Evolutionary conservation across 2,113 vertebrate species (phyloP).

Genomic region (Pycnonotus jocosus): DNA sequence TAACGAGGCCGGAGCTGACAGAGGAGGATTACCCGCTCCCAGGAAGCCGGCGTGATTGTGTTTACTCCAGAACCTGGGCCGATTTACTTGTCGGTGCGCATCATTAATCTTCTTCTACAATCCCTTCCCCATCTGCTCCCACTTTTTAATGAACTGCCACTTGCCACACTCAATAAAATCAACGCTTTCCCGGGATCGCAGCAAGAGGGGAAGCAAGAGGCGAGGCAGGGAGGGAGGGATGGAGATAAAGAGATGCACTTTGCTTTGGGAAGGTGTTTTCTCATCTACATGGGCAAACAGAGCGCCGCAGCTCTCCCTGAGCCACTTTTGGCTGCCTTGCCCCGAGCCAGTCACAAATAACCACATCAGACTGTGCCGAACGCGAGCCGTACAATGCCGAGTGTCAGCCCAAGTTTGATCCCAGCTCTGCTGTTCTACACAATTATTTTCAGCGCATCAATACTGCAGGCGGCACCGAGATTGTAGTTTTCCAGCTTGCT

Average conservation of each 20-base stretch:
- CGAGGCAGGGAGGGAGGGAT: neutral
- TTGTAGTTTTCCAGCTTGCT: constrained; percentile 52
- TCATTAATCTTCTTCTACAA: constrained; percentile 78
- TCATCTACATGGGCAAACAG: neutral
- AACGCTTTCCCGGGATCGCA: constrained; percentile 46
- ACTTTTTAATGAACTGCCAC: constrained; percentile 79
- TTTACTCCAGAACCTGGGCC: constrained; percentile 72
- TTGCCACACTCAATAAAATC: constrained; percentile 78
- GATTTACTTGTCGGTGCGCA: constrained; percentile 70
- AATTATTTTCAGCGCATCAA: constrained; percentile 40
- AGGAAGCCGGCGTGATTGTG: constrained; percentile 62
- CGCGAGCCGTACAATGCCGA: neutral
- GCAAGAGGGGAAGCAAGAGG: neutral
- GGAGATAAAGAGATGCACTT: neutral
- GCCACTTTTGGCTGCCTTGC: neutral
- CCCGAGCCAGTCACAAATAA: constrained; percentile 53
- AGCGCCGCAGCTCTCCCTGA: neutral
- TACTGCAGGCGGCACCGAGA: constrained; percentile 22
- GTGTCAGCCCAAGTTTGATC: constrained; percentile 46
- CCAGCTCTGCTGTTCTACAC: constrained; percentile 41
- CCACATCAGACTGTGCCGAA: neutral
- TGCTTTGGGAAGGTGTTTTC: neutral
- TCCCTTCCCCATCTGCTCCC: constrained; percentile 76
- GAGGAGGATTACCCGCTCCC: constrained; percentile 59
- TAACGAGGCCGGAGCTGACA: constrained; percentile 62